Conservation (phyloP, 2,888 invertebrate species). For the Pristionchus fissidentatus region DNA sequence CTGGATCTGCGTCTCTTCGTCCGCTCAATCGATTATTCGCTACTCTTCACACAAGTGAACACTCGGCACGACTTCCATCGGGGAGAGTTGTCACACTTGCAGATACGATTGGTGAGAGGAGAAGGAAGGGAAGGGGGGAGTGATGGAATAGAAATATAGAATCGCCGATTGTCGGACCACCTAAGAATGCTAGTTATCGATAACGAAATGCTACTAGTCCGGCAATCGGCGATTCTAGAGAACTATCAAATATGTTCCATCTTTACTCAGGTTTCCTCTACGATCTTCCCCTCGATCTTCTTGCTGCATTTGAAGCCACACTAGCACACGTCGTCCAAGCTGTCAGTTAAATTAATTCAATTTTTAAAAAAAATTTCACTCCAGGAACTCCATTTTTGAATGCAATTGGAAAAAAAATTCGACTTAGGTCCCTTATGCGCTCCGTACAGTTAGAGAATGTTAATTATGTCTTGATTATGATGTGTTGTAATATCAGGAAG, state of each 20-base stretch:
- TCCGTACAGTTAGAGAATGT: no score
- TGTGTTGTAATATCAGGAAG: conserved; percentile 84
- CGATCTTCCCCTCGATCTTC: conserved; percentile 85
- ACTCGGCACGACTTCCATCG: conserved; percentile 82
- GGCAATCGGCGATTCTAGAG: no score
- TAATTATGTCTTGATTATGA: no score
- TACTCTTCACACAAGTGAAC: conserved; percentile 87
- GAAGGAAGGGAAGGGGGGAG: no score
- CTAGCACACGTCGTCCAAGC: conserved; percentile 86
- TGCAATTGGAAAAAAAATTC: no score
- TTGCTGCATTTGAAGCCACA: conserved; percentile 87
- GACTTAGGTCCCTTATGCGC: no score
- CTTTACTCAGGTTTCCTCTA: conserved; percentile 84
- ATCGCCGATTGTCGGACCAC: no score
- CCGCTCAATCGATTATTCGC: conserved; percentile 87
- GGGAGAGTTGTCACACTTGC: conserved; percentile 83
- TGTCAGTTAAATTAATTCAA: conserved; percentile 73
- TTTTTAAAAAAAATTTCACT: background rate
- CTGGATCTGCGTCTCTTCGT: conserved; percentile 81
- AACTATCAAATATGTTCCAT: no score
- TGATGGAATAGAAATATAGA: no score
- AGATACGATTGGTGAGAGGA: conserved; percentile 84
- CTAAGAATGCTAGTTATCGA: no score
- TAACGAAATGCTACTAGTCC: no score
- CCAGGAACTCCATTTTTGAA: no score